Base-by-base conservation (phyloP, 2,888 invertebrate species). In the Aradus depressus region DNA sequence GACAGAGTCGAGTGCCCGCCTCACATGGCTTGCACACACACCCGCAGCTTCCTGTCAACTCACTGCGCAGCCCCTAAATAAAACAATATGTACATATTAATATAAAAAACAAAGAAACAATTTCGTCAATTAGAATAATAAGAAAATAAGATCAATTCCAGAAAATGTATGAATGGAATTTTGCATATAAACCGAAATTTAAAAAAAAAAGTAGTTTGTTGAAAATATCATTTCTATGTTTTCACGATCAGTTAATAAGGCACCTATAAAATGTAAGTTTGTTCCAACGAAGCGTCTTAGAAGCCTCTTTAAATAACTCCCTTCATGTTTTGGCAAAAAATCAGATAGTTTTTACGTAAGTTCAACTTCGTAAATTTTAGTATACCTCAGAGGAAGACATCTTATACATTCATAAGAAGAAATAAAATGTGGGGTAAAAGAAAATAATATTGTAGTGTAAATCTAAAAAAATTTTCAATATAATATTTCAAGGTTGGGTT, bases 1-100 rank as follows among this genome's bases (percentile, higher is more conserved):
- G 80, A 60, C 89, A 90, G 21, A 84, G 69, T 37, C 70, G 73
- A 14, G 79, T 76, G 18, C 74, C 76, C n/a, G 66, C 63, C 0
- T 78, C 75, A 61, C 89, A 90, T 0, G 80, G 77, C 62, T 78
- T 75, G 65, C 90, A 90, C 2, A 72, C 63, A 62, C 90, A 90
- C 16, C 73, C 73, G 63, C 90, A 90, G 0, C 75, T 65, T 10
- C 73, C 68, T 0, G 76, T 74, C 3, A 79, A 68, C 2, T 76
- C 73, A 3, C 47, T 48, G 43, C 48, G 54, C 31, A 59, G 50
- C 8, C 55, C 59, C 59, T 59, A 50, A 18, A 51, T 41, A 19
- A 41, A 45, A 5, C 14, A 43, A 8, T 8, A 21, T 21, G 22
- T 42, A 22, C 4, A 42, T n/a, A n/a, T n/a, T n/a, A n/a, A n/a